Base-by-base conservation (phyloP, 2,888 invertebrate genomes). In the Tachina fera region DNA sequence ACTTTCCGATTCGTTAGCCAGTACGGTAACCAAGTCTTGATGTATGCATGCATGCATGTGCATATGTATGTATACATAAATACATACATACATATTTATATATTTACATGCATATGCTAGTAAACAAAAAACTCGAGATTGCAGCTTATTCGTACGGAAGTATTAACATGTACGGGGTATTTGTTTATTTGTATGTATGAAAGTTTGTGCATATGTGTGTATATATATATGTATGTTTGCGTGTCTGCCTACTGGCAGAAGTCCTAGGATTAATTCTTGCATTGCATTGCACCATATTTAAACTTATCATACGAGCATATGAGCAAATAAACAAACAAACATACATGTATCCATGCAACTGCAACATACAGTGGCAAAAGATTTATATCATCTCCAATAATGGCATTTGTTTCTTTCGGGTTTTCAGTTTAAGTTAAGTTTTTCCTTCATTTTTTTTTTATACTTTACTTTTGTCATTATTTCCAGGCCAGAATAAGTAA, bases 311-410 rank as follows among this genome's bases (percentile, higher is more conserved):
- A 71, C 43, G 31, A 45, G 16, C 56, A 78, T 45, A 68, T 39
- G 47, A 45, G 13, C 47, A 53, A 71, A 60, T 41, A 22, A 51
- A 71, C 43, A 41, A 19, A 31, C 41, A 67, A 1, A 10, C 19
- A 22, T 31, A 61, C 22, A 31, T 31, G 3, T 16, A 60, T 16
- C 13, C 43, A 63, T 78, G 72, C 77, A 83, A 67, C 45, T 83
- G 83, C 77, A 83, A 65, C 72, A 86, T 14, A 81, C 86, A 83
- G 86, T 86, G 86, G 86, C 86, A 80, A 86, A 80, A 86, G 86
- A 86, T 86, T 83, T 86, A 86, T 86, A 86, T 86, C 86, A 86
- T 83, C 86, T 75, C 79, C 83, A 83, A 78, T 86, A 86, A 83
- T 86, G 86, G 86, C 86, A 86, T 86, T 77, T 78, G 71, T 77